Evolutionary conservation across 2,888 invertebrate genomes (phyloP).

Genomic region (Erynnis tages): DNA sequence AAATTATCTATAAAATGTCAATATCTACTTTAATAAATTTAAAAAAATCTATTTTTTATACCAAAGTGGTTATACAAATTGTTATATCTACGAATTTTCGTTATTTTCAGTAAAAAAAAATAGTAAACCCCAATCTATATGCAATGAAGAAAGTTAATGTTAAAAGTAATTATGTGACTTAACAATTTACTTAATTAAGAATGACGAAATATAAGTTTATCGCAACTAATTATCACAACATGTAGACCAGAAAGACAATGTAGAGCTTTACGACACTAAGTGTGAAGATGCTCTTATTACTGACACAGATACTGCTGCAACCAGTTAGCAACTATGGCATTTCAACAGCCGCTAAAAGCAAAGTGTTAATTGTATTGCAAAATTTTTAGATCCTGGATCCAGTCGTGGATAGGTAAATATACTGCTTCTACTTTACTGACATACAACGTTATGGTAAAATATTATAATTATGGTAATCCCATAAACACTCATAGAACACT

Average conservation of each 20-base stretch:
- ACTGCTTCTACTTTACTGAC: background rate
- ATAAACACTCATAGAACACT: background rate
- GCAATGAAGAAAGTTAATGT: no score
- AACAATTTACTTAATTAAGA: no score
- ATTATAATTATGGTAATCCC: background rate
- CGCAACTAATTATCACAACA: background rate
- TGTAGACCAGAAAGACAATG: background rate
- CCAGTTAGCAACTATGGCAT: background rate
- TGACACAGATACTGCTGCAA: background rate
- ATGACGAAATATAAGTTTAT: no score
- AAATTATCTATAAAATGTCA: no score
- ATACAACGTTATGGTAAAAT: no score
- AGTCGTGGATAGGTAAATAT: background rate
- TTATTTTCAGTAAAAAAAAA: no score
- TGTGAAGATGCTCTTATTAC: background rate
- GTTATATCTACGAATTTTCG: no score
- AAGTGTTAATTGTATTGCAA: slow-evolving; percentile 1
- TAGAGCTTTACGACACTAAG: background rate
- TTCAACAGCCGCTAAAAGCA: background rate
- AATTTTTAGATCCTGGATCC: background rate
- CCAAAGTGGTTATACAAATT: no score
- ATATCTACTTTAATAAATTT: no score
- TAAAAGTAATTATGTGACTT: no score
- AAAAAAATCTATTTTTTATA: no score
- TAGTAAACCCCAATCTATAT: no score